Evolutionary conservation across 2,888 invertebrate species (phyloP).

Genomic region (Zelleria hepariella): DNA sequence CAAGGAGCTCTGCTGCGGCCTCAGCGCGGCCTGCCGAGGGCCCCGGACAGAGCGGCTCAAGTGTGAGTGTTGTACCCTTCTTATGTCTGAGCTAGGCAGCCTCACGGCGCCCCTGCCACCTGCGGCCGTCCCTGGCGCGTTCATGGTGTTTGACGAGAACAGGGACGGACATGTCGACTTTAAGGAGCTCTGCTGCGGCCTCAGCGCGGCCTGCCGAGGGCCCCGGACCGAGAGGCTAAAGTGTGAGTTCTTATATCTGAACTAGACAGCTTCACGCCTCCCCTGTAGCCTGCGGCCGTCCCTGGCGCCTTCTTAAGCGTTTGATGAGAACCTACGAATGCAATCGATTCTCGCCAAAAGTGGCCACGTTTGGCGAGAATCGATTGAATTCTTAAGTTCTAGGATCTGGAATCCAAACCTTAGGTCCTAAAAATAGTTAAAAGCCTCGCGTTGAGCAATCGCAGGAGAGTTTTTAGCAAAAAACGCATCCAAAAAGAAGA

Average conservation of each 20-base stretch:
- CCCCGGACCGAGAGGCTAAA: slow-evolving; percentile 90
- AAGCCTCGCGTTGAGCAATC: no score
- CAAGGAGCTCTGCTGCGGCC: slow-evolving; percentile 94
- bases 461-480: no score
- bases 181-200: slow-evolving; percentile 94
- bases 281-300: slow-evolving; percentile 80
- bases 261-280: slow-evolving; percentile 80
- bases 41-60: slow-evolving; percentile 90
- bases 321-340: slow-evolving; percentile 96
- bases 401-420: no score
- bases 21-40: slow-evolving; percentile 93
- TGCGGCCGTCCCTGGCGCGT: slow-evolving; percentile 79
- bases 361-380: no score
- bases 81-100: slow-evolving; percentile 78
- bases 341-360: no score
- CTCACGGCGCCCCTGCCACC: slow-evolving; percentile 80
- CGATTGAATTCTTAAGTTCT: no score
- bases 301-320: slow-evolving; percentile 83
- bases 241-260: slow-evolving; percentile 79
- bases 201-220: slow-evolving; percentile 93
- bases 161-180: slow-evolving; percentile 93
- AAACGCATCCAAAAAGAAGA: no score
- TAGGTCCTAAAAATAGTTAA: no score
- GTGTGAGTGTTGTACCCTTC: slow-evolving; percentile 69
- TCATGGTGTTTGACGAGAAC: slow-evolving; percentile 93